Conservation (phyloP, 2,113 vertebrate species). For the Poeciliopsis occidentalis region DNA sequence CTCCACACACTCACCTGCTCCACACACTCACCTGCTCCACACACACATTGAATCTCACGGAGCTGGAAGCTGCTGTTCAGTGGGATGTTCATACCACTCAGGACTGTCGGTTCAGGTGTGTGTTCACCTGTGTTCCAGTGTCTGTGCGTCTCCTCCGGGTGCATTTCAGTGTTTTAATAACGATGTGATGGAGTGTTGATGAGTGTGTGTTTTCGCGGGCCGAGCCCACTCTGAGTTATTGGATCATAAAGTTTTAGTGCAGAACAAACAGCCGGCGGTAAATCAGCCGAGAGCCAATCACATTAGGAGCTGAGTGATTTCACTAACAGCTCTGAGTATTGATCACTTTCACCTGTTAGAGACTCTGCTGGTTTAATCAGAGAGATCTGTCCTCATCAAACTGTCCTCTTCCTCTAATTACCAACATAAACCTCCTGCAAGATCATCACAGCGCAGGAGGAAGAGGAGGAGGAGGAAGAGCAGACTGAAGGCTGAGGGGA, state of each 20-base stretch:
- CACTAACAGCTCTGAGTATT: constrained; percentile 69
- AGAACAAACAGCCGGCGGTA: constrained; percentile 61
- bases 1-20: too few species aligned
- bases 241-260: constrained; percentile 70
- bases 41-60: too few species aligned
- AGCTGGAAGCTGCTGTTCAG: not conserved
- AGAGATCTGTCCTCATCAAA: constrained; percentile 1
- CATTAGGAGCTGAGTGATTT: constrained; percentile 77
- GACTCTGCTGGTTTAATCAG: not conserved
- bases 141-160: not conserved
- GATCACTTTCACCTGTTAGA: constrained; percentile 55
- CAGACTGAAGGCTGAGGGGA: not conserved
- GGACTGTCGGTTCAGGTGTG: not conserved
- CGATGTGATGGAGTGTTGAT: constrained; percentile 69
- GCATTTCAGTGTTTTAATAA: constrained; percentile 62
- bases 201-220: constrained; percentile 59
- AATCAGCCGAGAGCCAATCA: constrained; percentile 76
- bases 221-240: constrained; percentile 69
- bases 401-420: constrained; percentile 1
- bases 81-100: not conserved
- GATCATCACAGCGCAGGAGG: not conserved
- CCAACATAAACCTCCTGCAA: not conserved
- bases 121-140: not conserved
- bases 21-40: constrained; percentile 28
- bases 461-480: not conserved